Base-by-base conservation (phyloP, 2,797 vertebrate genomes). In the Scyliorhinus canicula region DNA sequence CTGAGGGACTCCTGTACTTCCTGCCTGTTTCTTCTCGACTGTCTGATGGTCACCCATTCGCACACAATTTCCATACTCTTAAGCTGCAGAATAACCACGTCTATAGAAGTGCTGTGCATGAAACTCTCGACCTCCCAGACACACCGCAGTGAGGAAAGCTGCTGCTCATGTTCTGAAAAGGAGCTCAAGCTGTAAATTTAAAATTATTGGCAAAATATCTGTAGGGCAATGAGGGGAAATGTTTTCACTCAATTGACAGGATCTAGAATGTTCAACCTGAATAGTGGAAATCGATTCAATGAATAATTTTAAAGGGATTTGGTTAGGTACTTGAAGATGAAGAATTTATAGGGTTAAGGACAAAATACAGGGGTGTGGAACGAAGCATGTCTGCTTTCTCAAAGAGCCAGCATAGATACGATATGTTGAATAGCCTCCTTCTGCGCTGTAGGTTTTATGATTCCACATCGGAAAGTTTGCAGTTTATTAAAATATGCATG, bases 401-500 rank as follows among this genome's bases (percentile, higher is more conserved):
- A 86, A 86, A 86, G 84, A 86, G 50, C 11, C 2, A 55, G 50
- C 47, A 86, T 1, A 82, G 40, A 19, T n/a, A 7, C n/a, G 40
- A 24, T 1, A 19, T 40, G 47, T 47, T 26, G 26, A 90, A 90
- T 0, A 19, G 12, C 55, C 85, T 57, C 28, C 50, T 21, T 21
- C 55, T 7, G 2, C 21, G 52, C 31, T 6, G 14, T 57, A n/a
- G 35, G 31, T 90, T 24, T n/a, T 40, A 63, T 40, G 7, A 60
- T 69, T 69, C 65, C 9, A 2, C 28, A 21, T 19, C 35, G 2
- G 44, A 52, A 94, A 52, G 93, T 67, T 69, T 71, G 93, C 65
- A 47, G 5, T 94, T 21, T 35, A 93, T 93, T 74, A 93, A 95
- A 95, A 96, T 95, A 93, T 95, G 95, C 96, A 0, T 0, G 96